These are phyloP conservation scores for Ophonus ardosiacus DNA, from an alignment of 2,888 invertebrate genomes.

Conservation along the genomic window DNA sequence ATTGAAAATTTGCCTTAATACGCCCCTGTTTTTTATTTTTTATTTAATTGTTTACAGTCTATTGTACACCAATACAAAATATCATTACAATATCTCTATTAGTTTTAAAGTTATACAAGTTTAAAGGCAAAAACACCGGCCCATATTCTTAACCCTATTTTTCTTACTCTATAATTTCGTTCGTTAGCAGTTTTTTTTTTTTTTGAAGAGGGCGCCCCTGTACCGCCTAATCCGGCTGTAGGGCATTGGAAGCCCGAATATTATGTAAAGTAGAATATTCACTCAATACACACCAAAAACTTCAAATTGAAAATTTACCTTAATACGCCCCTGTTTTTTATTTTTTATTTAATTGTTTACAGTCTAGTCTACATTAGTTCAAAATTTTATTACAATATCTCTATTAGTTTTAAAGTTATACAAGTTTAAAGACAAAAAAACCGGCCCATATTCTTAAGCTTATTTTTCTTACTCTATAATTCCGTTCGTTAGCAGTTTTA, in stretches of 20 bases:
- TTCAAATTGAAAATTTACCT: conserved; percentile 56
- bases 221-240: conserved; percentile 94
- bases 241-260: conserved; percentile 92
- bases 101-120: too few species aligned
- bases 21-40: neutral
- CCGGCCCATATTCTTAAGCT: neutral
- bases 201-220: conserved; percentile 97
- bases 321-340: neutral
- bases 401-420: too few species aligned
- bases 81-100: too few species aligned
- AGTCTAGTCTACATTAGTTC: too few species aligned
- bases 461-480: conserved; percentile 67
- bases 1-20: conserved; percentile 58
- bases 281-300: neutral
- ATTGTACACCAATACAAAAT: too few species aligned
- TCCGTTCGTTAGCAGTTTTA: conserved; percentile 87
- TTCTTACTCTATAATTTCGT: conserved; percentile 66
- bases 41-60: too few species aligned
- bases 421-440: conserved; percentile 38
- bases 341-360: too few species aligned
- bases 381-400: too few species aligned
- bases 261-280: conserved; percentile 77
- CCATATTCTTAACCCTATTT: conserved; percentile 55
- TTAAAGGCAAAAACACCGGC: neutral
- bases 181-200: conserved; percentile 92